Base-by-base conservation (phyloP, 2,113 vertebrate genomes). In the Pelodiscus sinensis region DNA sequence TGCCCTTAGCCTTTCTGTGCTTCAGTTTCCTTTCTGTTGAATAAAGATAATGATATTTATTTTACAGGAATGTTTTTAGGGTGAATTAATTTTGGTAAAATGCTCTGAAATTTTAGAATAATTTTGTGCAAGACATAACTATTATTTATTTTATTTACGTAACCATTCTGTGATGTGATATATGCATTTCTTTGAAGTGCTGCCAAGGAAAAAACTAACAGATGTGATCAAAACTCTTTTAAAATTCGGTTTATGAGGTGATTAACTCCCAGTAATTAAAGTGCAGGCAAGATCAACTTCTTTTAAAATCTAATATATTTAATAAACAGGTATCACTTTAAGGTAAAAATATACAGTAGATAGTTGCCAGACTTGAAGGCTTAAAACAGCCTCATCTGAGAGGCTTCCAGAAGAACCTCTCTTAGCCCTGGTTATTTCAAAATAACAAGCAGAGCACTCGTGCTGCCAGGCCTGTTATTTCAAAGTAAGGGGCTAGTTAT, bases 61-160 rank as follows among this genome's bases (percentile, higher is more conserved):
- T 92, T 84, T 62, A 92, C 27, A 62, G 24, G 24, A 15, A 10
- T 38, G 44, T 29, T 88, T 88, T 85, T 4, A 35, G 87, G 62
- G 8, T 85, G 27, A 82, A 25, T 81, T 88, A 81, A 90, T 79
- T 81, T 81, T 58, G 91, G 25, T 27, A 79, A 93, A 91, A 87
- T 60, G 14, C 27, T 71, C 90, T 87, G 22, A 83, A 31, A 84
- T 6, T 2, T 56, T 35, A 25, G 35, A n/a, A 81, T 81, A 15
- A 38, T 35, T 81, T 81, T 58, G 55, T 58, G 55, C 22, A 58
- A 58, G n/a, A 56, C 71, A 27, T 54, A 18, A 79, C 7, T 54
- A 18, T 56, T 38, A 62, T 54, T 16, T 6, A 38, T 85, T 55
- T 35, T 79, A 57, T 80, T 5, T 85, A 90, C 35, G 84, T 89